These are phyloP conservation scores for Epicampocera succincta DNA, from an alignment of 2,888 invertebrate species.

Conservation along the genomic window DNA sequence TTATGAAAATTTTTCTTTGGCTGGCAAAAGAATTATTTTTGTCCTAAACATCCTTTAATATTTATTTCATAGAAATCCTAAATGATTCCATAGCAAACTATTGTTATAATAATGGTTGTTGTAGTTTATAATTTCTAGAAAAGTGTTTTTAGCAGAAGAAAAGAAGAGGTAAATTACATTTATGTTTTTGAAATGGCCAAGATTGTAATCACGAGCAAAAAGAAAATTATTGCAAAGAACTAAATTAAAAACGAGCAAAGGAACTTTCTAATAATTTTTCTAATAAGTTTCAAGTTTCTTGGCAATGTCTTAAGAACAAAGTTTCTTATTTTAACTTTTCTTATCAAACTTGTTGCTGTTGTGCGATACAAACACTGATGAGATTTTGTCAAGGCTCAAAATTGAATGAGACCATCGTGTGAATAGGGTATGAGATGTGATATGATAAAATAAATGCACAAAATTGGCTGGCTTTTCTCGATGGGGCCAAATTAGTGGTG, in stretches of 20 bases:
- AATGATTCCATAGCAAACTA: conserved; percentile 7
- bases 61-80: background rate
- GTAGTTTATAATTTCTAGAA: conserved; percentile 11
- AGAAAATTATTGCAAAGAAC: background rate
- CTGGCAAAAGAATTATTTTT: background rate
- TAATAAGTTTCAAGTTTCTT: background rate
- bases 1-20: conserved; percentile 9
- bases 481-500: too few relatives aligned
- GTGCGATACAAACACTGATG: too few relatives aligned
- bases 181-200: background rate
- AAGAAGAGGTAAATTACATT: background rate
- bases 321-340: background rate
- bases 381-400: too few relatives aligned
- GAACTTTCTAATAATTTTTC: background rate
- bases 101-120: conserved; percentile 26
- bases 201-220: too few relatives aligned
- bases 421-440: too few relatives aligned
- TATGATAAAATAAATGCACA: too few relatives aligned
- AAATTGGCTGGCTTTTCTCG: too few relatives aligned
- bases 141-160: background rate
- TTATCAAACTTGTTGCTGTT: too few relatives aligned
- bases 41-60: too few relatives aligned
- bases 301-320: background rate
- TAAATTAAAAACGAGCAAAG: background rate
- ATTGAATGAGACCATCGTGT: too few relatives aligned